Evolutionary conservation across 37 sponge, comb jelly and placozoan species (phyloP).

Genomic region (Spongia lamella): DNA sequence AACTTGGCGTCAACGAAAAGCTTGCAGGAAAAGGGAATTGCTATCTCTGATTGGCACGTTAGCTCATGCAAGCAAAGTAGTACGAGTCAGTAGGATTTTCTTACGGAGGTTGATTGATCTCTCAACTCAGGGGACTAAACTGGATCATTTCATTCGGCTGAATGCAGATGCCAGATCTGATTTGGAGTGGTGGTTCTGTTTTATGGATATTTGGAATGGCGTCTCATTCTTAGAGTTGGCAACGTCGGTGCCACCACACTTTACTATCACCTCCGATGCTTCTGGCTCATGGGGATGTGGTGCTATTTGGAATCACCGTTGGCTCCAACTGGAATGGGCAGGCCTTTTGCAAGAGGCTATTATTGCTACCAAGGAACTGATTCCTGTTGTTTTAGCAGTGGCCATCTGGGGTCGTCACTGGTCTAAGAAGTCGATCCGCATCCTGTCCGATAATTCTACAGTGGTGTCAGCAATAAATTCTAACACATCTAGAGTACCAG

Average conservation of each 20-base stretch:
- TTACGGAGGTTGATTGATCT: slow-evolving; percentile 24
- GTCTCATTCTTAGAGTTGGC: slow-evolving; percentile 11
- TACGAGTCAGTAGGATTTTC: slow-evolving; percentile 6
- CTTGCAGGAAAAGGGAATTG: slow-evolving; percentile 12
- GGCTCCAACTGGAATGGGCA: slow-evolving; percentile 52
- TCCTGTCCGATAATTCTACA: slow-evolving; percentile 38
- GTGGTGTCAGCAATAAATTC: slow-evolving; percentile 27
- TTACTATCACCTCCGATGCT: slow-evolving; percentile 23
- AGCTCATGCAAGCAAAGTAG: slow-evolving; percentile 2
- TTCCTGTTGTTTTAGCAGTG: slow-evolving; percentile 30
- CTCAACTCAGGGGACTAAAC: not conserved
- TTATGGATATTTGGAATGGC: slow-evolving; percentile 29
- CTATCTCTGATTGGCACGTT: slow-evolving; percentile 10
- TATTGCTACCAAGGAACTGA: slow-evolving; percentile 34
- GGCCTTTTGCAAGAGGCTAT: not conserved
- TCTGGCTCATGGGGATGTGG: slow-evolving; percentile 46
- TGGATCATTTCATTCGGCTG: slow-evolving; percentile 12
- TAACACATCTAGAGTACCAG: slow-evolving; percentile 9
- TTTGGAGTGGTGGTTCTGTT: slow-evolving; percentile 31
- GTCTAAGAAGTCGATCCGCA: not conserved
- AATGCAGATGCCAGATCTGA: too few relatives aligned
- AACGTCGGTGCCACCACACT: not conserved
- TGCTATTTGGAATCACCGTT: slow-evolving; percentile 6
- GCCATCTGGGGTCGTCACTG: slow-evolving; percentile 39
- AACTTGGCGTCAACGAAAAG: not conserved